Conservation (phyloP, 2,797 vertebrate species). For the Onychomys arenicola region DNA sequence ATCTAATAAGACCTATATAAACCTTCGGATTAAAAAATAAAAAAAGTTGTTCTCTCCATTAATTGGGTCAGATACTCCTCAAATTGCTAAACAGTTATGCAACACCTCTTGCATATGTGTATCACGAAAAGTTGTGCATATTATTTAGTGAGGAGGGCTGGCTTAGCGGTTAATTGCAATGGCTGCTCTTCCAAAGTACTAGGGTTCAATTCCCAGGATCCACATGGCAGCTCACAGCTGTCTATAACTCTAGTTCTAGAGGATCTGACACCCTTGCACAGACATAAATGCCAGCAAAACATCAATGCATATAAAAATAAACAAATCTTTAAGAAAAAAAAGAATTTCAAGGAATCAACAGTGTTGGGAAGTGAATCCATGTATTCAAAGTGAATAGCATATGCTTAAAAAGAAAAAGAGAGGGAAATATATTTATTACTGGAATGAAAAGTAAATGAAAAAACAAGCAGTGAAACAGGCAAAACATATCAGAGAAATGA, state of each 20-base stretch:
- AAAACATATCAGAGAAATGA: background rate
- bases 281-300: background rate
- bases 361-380: background rate
- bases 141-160: background rate
- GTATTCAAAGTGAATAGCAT: background rate
- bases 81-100: background rate
- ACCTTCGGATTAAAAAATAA: background rate
- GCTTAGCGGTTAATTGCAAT: background rate
- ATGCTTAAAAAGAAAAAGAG: conserved; percentile 12
- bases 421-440: background rate
- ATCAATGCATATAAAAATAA: background rate
- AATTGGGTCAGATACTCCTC: background rate
- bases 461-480: conserved; percentile 7
- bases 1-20: background rate
- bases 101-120: background rate
- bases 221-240: background rate
- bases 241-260: background rate
- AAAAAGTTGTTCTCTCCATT: background rate
- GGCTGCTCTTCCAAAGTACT: background rate
- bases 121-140: background rate
- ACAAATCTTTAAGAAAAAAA: background rate
- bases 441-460: conserved; percentile 30
- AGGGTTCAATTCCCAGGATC: background rate
- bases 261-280: background rate
- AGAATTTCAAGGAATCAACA: background rate